These are phyloP conservation scores for Brenthis daphne DNA, from an alignment of 2,888 invertebrate species.

Conservation along the genomic window DNA sequence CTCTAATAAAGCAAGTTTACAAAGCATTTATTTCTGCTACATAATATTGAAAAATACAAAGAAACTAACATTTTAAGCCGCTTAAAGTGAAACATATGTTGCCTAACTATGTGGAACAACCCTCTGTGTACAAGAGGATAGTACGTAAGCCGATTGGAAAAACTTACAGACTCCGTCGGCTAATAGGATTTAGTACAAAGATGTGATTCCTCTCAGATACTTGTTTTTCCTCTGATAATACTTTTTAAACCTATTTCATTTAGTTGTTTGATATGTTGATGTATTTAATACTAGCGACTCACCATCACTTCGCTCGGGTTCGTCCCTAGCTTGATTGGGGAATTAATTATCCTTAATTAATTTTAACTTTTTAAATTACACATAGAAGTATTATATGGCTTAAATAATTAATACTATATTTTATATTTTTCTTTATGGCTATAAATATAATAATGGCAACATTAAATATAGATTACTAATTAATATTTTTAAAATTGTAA, in stretches of 20 bases:
- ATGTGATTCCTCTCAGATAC: slow-evolving; percentile 38
- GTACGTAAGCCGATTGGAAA: slow-evolving; percentile 63
- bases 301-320: no score
- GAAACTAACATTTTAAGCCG: slow-evolving; percentile 11
- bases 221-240: slow-evolving; percentile 34
- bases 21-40: not conserved
- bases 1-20: not conserved
- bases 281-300: no score
- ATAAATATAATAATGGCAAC: no score
- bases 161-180: slow-evolving; percentile 52
- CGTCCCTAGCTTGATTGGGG: no score
- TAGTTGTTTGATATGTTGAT: not conserved
- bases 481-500: no score
- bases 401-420: no score
- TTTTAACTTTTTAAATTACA: no score
- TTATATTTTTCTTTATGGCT: no score
- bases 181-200: slow-evolving; percentile 59
- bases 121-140: slow-evolving; percentile 33
- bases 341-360: no score
- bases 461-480: no score
- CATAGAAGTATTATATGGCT: no score
- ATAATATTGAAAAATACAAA: not conserved
- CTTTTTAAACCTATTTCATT: slow-evolving; percentile 24
- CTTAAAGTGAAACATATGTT: slow-evolving; percentile 11
- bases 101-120: slow-evolving; percentile 26